These are phyloP conservation scores for Diphyllodes magnificus DNA, from an alignment of 2,113 vertebrate genomes.

Conservation along the genomic window DNA sequence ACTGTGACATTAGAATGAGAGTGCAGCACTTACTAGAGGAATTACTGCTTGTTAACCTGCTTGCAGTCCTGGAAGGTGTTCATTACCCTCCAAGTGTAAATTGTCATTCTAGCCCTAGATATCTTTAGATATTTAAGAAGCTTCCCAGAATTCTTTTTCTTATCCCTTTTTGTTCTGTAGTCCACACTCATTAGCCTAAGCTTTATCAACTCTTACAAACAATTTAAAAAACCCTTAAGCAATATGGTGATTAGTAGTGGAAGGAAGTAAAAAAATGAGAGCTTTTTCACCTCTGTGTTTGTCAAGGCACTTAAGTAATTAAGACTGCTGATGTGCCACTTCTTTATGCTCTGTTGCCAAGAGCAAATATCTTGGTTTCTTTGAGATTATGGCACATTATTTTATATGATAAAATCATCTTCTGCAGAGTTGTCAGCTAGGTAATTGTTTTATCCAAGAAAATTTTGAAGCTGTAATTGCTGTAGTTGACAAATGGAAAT, in stretches of 20 bases:
- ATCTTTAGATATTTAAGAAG: neutral
- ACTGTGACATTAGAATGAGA: neutral
- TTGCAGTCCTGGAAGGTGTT: neutral
- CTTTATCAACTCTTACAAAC: neutral
- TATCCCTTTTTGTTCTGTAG: neutral
- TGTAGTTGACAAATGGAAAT: neutral
- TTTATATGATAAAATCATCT: neutral
- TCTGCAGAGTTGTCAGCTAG: neutral
- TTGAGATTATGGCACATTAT: neutral
- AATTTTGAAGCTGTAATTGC: neutral
- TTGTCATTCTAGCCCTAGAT: neutral
- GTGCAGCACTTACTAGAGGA: neutral
- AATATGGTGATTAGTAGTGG: neutral
- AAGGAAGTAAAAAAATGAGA: neutral
- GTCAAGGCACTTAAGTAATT: neutral
- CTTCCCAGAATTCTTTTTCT: neutral
- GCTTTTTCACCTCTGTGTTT: neutral
- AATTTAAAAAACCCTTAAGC: rapidly evolving
- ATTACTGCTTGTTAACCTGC: neutral
- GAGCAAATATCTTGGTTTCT: neutral
- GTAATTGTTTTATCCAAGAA: neutral
- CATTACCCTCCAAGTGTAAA: neutral
- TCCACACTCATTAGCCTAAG: neutral
- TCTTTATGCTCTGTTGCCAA: neutral
- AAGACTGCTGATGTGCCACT: neutral